A percentile compares a stretch with the other conserved stretches of the same genome.
phyloP scores from a whole-genome alignment of 2,797 vertebrate genomes.

The Sebastes minor region DNA sequence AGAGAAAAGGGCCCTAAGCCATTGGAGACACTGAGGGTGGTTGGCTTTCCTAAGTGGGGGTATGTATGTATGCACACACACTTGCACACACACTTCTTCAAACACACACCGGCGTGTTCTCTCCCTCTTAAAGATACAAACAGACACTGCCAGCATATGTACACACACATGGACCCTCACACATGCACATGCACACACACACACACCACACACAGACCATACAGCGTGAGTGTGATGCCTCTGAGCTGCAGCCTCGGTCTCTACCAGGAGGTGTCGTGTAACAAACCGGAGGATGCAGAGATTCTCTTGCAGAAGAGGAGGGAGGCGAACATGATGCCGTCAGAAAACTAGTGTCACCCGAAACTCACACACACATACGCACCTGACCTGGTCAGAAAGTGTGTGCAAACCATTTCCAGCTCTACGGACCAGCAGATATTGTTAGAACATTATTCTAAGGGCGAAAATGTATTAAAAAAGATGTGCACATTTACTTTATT shows the following conservation, averaged over 20 bases:
- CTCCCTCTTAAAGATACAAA: conserved; percentile 35
- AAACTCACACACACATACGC: background rate
- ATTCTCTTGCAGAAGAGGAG: conserved; percentile 10
- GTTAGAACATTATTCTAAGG: background rate
- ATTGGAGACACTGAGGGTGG: conserved; percentile 73
- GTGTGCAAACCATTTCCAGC: background rate
- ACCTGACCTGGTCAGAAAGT: conserved; percentile 2
- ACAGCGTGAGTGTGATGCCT: conserved; percentile 10
- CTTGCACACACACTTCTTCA: conserved; percentile 23
- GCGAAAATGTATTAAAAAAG: background rate
- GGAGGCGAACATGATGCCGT: background rate
- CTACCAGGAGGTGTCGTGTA: conserved; percentile 73
- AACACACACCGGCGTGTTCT: conserved; percentile 34
- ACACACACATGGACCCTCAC: conserved; percentile 9
- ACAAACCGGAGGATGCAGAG: conserved; percentile 38
- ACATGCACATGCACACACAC: conserved; percentile 17
- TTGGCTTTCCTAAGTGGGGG: conserved; percentile 75
- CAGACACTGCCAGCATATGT: conserved; percentile 31
- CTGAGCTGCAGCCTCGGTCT: conserved; percentile 58
- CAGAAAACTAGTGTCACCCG: background rate
- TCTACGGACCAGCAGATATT: background rate
- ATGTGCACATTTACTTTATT: background rate
- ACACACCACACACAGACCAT: conserved; percentile 7
- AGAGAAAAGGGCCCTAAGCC: conserved; percentile 72
- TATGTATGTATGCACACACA: conserved; percentile 46